Conservation (phyloP, 1,140 invertebrate species). For the Ooceraea biroi region DNA sequence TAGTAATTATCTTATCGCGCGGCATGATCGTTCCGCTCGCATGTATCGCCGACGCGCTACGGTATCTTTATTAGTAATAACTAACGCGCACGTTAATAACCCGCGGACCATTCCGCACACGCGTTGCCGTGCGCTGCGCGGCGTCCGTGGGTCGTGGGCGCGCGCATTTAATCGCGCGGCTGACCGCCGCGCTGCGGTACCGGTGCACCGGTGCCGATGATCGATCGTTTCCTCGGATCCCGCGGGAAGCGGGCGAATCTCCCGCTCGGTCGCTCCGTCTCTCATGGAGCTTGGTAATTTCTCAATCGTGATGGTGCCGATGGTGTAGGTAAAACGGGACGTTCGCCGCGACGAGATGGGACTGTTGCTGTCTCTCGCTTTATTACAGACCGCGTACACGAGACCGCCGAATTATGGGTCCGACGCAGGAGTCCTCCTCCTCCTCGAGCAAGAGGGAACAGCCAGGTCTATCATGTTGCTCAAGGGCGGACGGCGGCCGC, state of each 20-base stretch:
- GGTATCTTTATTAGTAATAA: constrained; percentile 61
- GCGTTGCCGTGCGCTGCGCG: too few relatives aligned
- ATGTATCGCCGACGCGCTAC: constrained; percentile 6
- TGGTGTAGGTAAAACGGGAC: neutral
- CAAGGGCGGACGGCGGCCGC: constrained; percentile 73
- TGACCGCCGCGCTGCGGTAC: constrained; percentile 2
- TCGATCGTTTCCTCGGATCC: constrained; percentile 57
- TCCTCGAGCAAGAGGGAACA: constrained; percentile 21
- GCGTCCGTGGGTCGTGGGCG: neutral
- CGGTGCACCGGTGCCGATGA: constrained; percentile 11
- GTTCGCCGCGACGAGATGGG: neutral
- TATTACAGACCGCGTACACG: constrained; percentile 41
- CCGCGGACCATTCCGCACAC: neutral
- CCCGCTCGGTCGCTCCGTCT: neutral
- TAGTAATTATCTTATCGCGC: constrained; percentile 58
- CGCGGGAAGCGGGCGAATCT: constrained; percentile 12
- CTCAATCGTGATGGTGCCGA: neutral
- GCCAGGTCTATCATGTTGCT: constrained; percentile 60
- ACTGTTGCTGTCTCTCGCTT: constrained; percentile 3
- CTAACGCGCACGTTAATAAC: constrained; percentile 57
- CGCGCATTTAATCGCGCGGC: constrained; percentile 1
- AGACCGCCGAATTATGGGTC: constrained; percentile 12
- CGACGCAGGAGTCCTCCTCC: constrained; percentile 13
- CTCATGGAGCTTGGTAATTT: neutral
- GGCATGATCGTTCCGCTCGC: constrained; percentile 39